A percentile compares a stretch with the other conserved stretches of the same genome.
These are phyloP conservation scores for Mesocentrotus franciscanus DNA, from an alignment of 53 echinoderm and acorn worm species.

Conservation along the genomic window DNA sequence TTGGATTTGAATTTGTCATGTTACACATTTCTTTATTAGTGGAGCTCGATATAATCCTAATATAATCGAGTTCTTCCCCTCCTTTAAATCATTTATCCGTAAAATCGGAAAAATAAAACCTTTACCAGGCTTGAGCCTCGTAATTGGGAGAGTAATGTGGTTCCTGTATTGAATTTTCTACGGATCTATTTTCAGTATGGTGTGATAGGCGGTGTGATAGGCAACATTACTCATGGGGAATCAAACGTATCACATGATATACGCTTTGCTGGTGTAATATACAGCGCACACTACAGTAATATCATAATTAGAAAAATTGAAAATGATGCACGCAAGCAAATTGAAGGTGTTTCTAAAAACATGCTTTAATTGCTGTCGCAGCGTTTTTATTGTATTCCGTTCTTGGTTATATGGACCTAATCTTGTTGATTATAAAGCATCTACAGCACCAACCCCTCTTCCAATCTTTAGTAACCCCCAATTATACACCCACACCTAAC, in stretches of 20 bases:
- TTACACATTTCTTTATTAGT: too few species aligned
- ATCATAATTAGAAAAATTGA: neutral
- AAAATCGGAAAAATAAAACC: neutral
- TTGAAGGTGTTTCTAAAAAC: neutral
- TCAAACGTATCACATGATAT: neutral
- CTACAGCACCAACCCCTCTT: neutral
- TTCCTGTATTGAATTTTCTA: neutral
- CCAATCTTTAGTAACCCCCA: neutral
- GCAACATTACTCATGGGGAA: neutral
- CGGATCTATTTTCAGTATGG: neutral
- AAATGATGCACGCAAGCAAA: neutral
- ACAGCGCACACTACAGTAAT: neutral
- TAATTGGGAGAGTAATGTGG: conserved; percentile 17
- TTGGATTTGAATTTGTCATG: too few species aligned
- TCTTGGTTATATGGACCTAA: neutral
- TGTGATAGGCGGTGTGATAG: neutral
- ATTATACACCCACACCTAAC: neutral
- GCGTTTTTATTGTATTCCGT: neutral
- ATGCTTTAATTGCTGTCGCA: neutral
- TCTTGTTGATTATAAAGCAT: neutral
- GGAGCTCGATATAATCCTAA: neutral
- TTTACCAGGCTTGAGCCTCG: neutral
- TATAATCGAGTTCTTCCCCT: neutral
- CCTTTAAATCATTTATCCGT: neutral
- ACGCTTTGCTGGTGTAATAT: neutral